Evolutionary conservation across 2,888 invertebrate species (phyloP).

Genomic region (Erebia epiphron): DNA sequence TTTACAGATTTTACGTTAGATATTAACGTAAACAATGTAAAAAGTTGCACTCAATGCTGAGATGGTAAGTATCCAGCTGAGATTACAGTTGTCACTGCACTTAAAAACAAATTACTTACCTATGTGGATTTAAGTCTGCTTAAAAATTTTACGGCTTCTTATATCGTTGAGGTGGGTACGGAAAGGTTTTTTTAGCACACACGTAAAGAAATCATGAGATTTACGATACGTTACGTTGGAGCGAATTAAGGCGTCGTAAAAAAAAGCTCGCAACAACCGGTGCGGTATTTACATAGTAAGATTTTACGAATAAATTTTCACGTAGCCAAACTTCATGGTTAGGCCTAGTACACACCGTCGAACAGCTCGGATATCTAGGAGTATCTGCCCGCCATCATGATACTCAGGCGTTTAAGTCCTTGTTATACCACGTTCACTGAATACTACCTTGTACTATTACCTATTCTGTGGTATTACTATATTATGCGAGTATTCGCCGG

Average conservation of each 20-base stretch:
- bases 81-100: neutral
- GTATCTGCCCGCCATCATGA: no score
- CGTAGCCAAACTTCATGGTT: neutral
- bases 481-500: no score
- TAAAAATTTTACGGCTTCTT: neutral
- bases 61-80: no score
- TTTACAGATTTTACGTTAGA: no score
- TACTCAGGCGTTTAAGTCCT: no score
- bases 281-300: conserved; percentile 11
- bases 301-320: conserved; percentile 6
- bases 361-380: neutral
- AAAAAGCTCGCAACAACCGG: conserved; percentile 14
- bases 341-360: neutral
- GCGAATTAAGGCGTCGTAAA: conserved; percentile 9
- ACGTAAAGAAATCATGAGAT: conserved; percentile 13
- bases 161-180: neutral
- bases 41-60: no score
- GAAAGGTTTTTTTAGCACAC: conserved; percentile 8
- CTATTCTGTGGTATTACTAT: no score
- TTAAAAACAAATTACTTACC: neutral
- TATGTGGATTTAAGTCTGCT: neutral
- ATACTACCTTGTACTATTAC: no score
- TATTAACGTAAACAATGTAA: no score
- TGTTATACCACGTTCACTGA: no score
- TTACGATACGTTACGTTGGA: conserved; percentile 5